A percentile compares a stretch with the other conserved stretches of the same genome.
Conservation (phyloP, 2,888 invertebrate genomes). For the Drosophila nigricruria region DNA sequence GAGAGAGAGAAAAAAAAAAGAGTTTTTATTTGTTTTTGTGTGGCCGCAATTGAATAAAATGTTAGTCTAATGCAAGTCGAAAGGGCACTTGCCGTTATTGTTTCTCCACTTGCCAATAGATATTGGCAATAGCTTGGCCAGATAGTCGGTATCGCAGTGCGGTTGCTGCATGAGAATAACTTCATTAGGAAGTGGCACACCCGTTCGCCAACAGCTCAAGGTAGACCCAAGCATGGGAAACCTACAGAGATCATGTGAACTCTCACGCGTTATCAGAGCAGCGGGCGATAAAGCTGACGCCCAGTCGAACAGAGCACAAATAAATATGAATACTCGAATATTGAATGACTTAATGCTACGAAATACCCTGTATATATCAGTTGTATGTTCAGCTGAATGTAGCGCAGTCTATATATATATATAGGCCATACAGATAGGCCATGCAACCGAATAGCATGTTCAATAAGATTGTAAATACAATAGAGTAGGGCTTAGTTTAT, state of each 20-base stretch:
- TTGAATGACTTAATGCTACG: not conserved
- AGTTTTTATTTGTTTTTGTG: constrained; percentile 83
- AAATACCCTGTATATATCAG: constrained; percentile 4
- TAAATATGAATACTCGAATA: not conserved
- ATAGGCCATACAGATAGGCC: no score
- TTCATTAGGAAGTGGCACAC: constrained; percentile 40
- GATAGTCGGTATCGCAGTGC: constrained; percentile 4
- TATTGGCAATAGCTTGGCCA: constrained; percentile 25
- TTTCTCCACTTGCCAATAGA: constrained; percentile 35
- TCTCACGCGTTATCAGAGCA: constrained; percentile 5
- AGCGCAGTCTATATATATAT: no score
- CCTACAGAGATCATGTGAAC: constrained; percentile 17
- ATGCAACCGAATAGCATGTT: no score
- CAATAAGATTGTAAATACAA: not conserved
- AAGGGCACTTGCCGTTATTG: constrained; percentile 53
- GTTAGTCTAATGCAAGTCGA: constrained; percentile 74
- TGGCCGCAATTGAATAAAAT: constrained; percentile 83
- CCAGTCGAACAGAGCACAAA: not conserved
- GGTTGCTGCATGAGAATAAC: constrained; percentile 49
- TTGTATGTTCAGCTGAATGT: no score
- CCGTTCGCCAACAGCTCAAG: constrained; percentile 8
- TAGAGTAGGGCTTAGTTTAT: not conserved
- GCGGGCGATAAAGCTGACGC: constrained; percentile 13
- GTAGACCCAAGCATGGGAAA: constrained; percentile 20
- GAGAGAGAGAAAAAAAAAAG: constrained; percentile 47